phyloP scores from a whole-genome alignment of 2,113 vertebrate species.

The Gasterosteus aculeatus region DNA sequence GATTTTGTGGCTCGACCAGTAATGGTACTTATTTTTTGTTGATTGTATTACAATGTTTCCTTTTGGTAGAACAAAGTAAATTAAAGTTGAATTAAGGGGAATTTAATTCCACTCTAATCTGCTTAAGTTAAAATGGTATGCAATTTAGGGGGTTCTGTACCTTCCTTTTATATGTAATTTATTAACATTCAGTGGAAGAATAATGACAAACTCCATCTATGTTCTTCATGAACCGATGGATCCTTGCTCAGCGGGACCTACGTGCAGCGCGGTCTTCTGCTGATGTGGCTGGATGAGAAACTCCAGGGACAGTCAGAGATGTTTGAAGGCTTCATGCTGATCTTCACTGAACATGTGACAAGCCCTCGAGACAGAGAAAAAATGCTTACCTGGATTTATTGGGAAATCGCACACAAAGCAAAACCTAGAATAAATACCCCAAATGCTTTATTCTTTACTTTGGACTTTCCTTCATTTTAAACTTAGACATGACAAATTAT shows the following conservation, averaged over 20 bases:
- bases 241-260: not conserved
- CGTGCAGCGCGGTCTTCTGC: constrained; percentile 5
- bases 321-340: not conserved
- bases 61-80: not conserved
- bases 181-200: not conserved
- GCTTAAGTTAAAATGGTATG: not conserved
- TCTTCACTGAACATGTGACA: constrained; percentile 19
- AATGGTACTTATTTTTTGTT: not conserved
- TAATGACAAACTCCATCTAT: constrained; percentile 1
- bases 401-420: not conserved
- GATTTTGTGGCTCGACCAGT: not conserved
- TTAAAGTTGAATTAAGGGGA: not conserved
- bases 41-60: not conserved
- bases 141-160: not conserved
- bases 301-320: constrained; percentile 21
- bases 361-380: constrained; percentile 16
- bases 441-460: not conserved
- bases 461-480: not conserved
- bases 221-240: constrained; percentile 33
- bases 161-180: not conserved
- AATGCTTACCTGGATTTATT: constrained; percentile 11
- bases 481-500: too few species aligned
- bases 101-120: not conserved
- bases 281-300: constrained; percentile 6
- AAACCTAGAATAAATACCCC: not conserved